Conservation (phyloP, 2,113 vertebrate genomes). For the Morone chrysops region DNA sequence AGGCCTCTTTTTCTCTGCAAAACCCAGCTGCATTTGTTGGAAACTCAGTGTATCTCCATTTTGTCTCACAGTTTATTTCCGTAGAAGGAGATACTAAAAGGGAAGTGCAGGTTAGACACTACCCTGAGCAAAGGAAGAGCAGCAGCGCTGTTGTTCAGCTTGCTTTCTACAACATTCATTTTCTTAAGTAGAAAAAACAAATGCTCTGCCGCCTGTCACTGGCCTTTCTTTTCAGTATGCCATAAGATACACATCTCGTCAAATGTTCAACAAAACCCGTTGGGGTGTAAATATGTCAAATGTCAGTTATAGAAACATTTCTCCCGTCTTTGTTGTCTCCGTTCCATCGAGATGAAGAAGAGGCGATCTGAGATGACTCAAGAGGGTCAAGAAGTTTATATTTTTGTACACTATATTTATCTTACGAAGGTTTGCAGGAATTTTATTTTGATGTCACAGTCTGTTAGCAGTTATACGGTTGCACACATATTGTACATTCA, state of each 20-base stretch:
- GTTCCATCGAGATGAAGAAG: neutral
- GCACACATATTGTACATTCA: neutral
- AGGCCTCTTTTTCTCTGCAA: conserved; percentile 45
- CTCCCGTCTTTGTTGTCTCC: neutral
- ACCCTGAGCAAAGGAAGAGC: conserved; percentile 2
- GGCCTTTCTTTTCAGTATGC: conserved; percentile 12
- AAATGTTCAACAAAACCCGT: neutral
- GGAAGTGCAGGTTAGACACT: conserved; percentile 25
- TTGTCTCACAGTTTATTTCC: conserved; percentile 28
- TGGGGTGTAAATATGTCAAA: neutral
- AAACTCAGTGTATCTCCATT: conserved; percentile 52
- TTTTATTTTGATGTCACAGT: neutral
- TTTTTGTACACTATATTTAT: conserved; percentile 8
- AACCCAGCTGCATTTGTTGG: conserved; percentile 27
- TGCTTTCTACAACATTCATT: conserved; percentile 29
- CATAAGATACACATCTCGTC: neutral
- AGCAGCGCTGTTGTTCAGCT: neutral
- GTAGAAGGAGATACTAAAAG: conserved; percentile 15
- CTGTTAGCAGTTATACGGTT: neutral
- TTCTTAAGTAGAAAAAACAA: conserved; percentile 46
- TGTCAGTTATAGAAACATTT: neutral
- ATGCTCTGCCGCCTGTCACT: conserved; percentile 15
- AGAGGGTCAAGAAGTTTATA: neutral
- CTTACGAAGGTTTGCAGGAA: neutral
- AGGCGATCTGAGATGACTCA: conserved; percentile 1